These are phyloP conservation scores for Augochlora pura DNA, from an alignment of 1,140 invertebrate genomes.

Conservation along the genomic window DNA sequence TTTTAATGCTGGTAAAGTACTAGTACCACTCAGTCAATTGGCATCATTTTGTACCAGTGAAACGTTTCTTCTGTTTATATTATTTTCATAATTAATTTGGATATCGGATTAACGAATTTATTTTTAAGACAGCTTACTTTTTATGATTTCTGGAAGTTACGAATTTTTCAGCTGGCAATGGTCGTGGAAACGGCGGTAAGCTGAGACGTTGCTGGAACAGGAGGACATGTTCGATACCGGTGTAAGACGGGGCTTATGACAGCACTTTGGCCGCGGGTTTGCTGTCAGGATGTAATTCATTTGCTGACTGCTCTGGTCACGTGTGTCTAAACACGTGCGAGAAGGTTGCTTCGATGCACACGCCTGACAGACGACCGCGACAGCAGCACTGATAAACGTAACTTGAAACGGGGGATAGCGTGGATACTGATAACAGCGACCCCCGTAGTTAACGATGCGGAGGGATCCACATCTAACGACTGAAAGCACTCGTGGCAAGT, in stretches of 20 bases:
- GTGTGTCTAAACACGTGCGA: constrained; percentile 1
- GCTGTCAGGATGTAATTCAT: not conserved
- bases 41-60: too few relatives aligned
- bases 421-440: constrained; percentile 14
- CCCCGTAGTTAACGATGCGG: constrained; percentile 1
- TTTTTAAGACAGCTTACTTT: too few relatives aligned
- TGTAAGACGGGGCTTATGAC: not conserved
- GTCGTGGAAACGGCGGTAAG: not conserved
- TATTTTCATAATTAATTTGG: too few relatives aligned
- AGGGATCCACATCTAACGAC: not conserved
- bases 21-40: too few relatives aligned
- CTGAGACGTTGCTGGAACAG: not conserved
- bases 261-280: not conserved
- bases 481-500: not conserved
- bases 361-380: not conserved
- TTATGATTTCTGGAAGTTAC: too few relatives aligned
- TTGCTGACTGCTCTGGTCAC: not conserved
- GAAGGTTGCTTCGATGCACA: not conserved
- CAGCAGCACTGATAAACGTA: constrained; percentile 30
- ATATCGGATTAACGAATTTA: too few relatives aligned
- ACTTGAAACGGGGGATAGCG: not conserved
- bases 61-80: too few relatives aligned
- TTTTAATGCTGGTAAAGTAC: too few relatives aligned
- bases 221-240: not conserved
- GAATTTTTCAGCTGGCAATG: not conserved